Percentiles rank a stretch among this genome's conserved stretches.
Evolutionary conservation across 2,113 vertebrate species (phyloP).

Genomic region (Thunnus maccoyii): DNA sequence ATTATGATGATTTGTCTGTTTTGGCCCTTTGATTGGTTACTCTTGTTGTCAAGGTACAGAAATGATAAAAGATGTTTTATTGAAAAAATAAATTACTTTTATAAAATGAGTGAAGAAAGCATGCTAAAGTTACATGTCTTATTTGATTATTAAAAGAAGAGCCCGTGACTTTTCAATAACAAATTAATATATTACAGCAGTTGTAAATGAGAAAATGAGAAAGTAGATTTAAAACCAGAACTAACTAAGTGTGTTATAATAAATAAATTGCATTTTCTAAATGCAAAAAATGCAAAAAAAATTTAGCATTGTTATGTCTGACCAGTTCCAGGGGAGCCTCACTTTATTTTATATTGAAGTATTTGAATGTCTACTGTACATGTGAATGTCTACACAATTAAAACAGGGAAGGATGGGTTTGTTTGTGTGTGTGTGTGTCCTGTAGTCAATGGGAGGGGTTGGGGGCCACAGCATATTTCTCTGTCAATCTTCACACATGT

Average conservation of each 20-base stretch:
- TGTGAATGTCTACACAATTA: slow-evolving; percentile 3
- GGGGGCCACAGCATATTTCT: slow-evolving; percentile 41
- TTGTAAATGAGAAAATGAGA: slow-evolving; percentile 2
- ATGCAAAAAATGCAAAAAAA: neutral
- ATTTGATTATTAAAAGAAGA: neutral
- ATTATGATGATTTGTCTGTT: neutral
- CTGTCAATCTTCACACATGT: slow-evolving; percentile 74
- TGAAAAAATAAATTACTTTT: neutral
- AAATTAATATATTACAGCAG: neutral
- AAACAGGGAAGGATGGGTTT: neutral
- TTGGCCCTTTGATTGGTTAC: slow-evolving; percentile 9
- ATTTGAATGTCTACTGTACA: neutral
- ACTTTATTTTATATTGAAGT: neutral
- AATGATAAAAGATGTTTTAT: neutral
- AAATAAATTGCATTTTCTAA: no score
- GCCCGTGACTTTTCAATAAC: neutral
- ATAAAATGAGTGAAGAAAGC: neutral
- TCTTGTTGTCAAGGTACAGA: neutral
- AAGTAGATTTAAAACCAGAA: neutral
- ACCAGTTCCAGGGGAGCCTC: no score
- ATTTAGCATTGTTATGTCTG: neutral
- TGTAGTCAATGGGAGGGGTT: neutral
- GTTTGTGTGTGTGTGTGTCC: slow-evolving; percentile 9
- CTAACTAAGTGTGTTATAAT: no score
- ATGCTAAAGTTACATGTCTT: neutral